Base-by-base conservation (phyloP, 2,113 vertebrate genomes). In the Silurus glanis region DNA sequence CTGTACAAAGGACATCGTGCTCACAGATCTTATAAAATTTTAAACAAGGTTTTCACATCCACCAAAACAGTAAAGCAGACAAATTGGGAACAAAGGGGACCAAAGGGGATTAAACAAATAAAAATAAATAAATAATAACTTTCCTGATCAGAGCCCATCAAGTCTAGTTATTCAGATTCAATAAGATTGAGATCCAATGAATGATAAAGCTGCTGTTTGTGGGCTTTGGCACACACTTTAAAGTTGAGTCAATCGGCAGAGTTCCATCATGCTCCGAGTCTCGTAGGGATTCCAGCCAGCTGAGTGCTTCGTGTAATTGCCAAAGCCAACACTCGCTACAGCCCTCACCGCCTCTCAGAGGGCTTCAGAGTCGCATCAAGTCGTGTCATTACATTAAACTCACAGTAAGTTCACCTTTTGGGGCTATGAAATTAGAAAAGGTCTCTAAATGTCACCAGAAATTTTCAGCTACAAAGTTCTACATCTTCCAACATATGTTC, bases 161-260 rank as follows among this genome's bases (percentile, higher is more conserved):
- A 49, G 72, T 83, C 81, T n/a, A 45, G 19, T 86, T 84, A 67
- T 84, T 51, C 59, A 25, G 3, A 61, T 79, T 83, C 17, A 74
- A 28, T 45, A n/a, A 53, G 19, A 37, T 3, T 19, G 62, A 62
- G 25, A 75, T 66, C 16, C 71, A 81, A 74, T 84, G 25, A 81
- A 84, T 59, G 6, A 81, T 80, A 81, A 14, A 58, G 28, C 61
- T 71, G 76, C 61, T 76, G 85, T 81, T 81, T 86, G 66, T 75
- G 45, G 51, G 64, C 21, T 37, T 47, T 83, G 85, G 69, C 85
- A 47, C 59, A 66, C 59, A 81, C 51, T 59, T 59, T 81, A 86
- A 89, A 80, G 51, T 89, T 87, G 76, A 86, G 37, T 84, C 82
- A 87, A 59, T 61, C 53, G 76, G 85, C 67, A 28, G 9, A 17